phyloP scores from a whole-genome alignment of 2,113 vertebrate genomes.

The Monopterus albus region DNA sequence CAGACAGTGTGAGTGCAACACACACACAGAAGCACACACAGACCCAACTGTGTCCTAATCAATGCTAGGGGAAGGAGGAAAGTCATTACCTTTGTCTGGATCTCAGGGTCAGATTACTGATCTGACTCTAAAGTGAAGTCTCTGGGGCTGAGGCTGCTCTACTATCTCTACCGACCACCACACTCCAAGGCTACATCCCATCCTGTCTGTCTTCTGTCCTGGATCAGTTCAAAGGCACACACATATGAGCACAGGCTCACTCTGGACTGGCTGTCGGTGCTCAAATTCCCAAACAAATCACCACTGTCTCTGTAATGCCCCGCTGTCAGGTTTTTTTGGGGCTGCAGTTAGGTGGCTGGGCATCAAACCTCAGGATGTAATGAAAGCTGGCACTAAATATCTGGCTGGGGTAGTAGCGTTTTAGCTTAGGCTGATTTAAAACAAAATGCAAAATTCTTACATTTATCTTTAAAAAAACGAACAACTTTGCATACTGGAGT shows the following conservation, averaged over 20 bases:
- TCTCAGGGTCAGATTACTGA: slow-evolving; percentile 83
- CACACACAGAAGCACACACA: slow-evolving; percentile 47
- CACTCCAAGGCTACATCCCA: slow-evolving; percentile 62
- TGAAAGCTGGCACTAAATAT: not conserved
- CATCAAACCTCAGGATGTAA: too few species aligned
- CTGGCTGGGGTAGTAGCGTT: too few species aligned
- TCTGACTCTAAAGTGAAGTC: slow-evolving; percentile 74
- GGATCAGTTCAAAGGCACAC: slow-evolving; percentile 40
- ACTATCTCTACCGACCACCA: slow-evolving; percentile 63
- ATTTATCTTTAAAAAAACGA: too few species aligned
- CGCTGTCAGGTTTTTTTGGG: too few species aligned
- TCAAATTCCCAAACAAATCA: slow-evolving; percentile 32
- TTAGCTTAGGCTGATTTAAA: too few species aligned
- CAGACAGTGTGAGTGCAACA: slow-evolving; percentile 70
- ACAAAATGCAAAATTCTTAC: too few species aligned
- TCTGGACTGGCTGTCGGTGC: slow-evolving; percentile 12
- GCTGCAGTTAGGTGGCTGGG: not conserved
- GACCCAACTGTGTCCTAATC: slow-evolving; percentile 76
- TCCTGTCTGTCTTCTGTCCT: slow-evolving; percentile 59
- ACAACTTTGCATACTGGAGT: not conserved
- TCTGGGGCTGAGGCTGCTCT: slow-evolving; percentile 60
- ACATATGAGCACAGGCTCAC: slow-evolving; percentile 10
- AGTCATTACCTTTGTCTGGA: slow-evolving; percentile 83
- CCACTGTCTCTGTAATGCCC: not conserved
- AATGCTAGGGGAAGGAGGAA: slow-evolving; percentile 80